Percentiles rank a stretch among this genome's conserved stretches.
Evolutionary conservation across 2,113 vertebrate species (phyloP).

Genomic region (Petrocephalus microphthalmus): DNA sequence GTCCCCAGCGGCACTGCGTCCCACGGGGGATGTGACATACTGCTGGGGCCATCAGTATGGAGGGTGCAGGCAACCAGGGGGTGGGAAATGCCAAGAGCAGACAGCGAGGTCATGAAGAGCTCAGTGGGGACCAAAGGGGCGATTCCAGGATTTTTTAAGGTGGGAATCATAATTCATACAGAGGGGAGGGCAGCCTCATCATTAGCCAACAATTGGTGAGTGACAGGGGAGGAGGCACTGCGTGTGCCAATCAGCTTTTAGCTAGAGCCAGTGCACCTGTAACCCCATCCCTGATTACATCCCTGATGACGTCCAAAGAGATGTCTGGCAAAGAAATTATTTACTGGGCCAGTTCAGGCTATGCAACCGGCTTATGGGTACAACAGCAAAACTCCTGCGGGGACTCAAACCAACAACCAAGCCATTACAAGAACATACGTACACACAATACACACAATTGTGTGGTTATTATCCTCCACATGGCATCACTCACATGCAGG

Average conservation of each 20-base stretch:
- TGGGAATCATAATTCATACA: not conserved
- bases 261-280: not conserved
- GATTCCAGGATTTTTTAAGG: not conserved
- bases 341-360: not conserved
- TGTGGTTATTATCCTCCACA: not conserved
- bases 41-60: not conserved
- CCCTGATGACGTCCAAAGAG: not conserved
- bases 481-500: not conserved
- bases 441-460: not conserved
- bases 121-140: not conserved
- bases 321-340: not conserved
- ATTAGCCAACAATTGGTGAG: not conserved
- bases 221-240: not conserved
- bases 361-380: not conserved
- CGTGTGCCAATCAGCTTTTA: not conserved
- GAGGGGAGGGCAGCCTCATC: not conserved
- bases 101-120: not conserved
- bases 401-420: not conserved
- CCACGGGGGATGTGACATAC: not conserved
- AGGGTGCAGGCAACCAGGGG: not conserved
- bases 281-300: not conserved
- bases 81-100: not conserved
- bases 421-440: not conserved
- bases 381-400: not conserved
- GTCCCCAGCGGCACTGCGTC: too few relatives aligned